Evolutionary conservation across 2,888 invertebrate species (phyloP).

Genomic region (Thereva unica): DNA sequence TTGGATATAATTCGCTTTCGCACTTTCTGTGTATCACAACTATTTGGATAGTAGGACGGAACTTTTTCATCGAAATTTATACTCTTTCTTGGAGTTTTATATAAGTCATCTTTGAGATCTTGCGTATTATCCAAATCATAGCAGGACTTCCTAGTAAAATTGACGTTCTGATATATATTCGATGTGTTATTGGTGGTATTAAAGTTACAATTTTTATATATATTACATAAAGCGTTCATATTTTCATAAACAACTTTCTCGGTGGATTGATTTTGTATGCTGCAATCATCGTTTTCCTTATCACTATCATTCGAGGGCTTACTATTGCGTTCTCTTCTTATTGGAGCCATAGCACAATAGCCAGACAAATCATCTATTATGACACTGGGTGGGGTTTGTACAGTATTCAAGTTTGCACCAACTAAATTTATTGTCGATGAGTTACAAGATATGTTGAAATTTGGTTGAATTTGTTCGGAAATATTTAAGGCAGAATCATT

Average conservation of each 20-base stretch:
- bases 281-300: conserved; percentile 41
- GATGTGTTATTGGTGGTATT: neutral
- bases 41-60: conserved; percentile 58
- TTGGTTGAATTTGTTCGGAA: conserved; percentile 52
- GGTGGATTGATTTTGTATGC: conserved; percentile 40
- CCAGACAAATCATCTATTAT: conserved; percentile 54
- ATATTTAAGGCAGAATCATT: conserved; percentile 50
- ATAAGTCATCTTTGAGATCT: too few relatives aligned
- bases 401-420: conserved; percentile 52
- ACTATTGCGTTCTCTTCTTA: conserved; percentile 40
- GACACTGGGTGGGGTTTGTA: conserved; percentile 39
- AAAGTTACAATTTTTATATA: neutral
- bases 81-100: conserved; percentile 49
- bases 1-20: conserved; percentile 15
- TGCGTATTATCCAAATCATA: too few relatives aligned
- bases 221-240: conserved; percentile 44
- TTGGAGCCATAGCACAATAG: conserved; percentile 57
- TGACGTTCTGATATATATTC: conserved; percentile 54
- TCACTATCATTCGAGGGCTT: conserved; percentile 42
- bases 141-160: too few relatives aligned
- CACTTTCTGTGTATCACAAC: conserved; percentile 47
- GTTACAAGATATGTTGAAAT: conserved; percentile 57
- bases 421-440: conserved; percentile 55
- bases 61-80: conserved; percentile 57
- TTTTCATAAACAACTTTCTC: conserved; percentile 53